A percentile compares a stretch with the other conserved stretches of the same genome.
These are phyloP conservation scores for Lycia hirtaria DNA, from an alignment of 2,888 invertebrate genomes.

Conservation along the genomic window DNA sequence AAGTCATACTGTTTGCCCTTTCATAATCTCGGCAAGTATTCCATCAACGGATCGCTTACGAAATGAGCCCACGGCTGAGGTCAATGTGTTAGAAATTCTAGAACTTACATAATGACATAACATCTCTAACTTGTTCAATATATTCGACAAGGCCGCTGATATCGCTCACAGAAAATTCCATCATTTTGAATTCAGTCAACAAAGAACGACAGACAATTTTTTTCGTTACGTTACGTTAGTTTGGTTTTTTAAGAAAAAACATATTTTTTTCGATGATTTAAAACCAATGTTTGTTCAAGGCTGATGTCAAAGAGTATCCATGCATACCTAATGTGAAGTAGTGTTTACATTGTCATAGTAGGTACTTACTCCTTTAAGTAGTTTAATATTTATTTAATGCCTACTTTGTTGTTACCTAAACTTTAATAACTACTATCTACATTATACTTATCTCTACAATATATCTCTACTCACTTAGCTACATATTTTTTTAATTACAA, in stretches of 20 bases:
- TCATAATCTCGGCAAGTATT: no score
- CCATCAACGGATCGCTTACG: neutral
- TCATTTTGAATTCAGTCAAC: neutral
- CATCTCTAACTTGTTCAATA: constrained; percentile 8
- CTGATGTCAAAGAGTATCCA: constrained; percentile 14
- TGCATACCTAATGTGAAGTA: neutral
- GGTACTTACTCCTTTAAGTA: no score
- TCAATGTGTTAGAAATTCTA: constrained; percentile 3
- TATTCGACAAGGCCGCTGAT: constrained; percentile 7
- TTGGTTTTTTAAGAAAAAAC: neutral
- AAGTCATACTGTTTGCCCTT: no score
- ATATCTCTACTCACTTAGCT: no score
- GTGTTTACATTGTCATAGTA: constrained; percentile 6
- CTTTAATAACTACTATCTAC: no score
- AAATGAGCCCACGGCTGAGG: neutral
- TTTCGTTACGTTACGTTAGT: no score
- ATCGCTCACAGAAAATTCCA: constrained; percentile 9
- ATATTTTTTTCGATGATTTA: neutral
- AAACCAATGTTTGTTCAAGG: constrained; percentile 10
- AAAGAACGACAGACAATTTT: no score
- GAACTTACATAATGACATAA: constrained; percentile 1
- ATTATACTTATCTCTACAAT: no score
- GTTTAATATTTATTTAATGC: neutral
- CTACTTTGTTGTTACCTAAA: neutral
- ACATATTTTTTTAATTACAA: no score